Base-by-base conservation (phyloP, 1,140 invertebrate genomes). In the Lasioglossum albipes region DNA sequence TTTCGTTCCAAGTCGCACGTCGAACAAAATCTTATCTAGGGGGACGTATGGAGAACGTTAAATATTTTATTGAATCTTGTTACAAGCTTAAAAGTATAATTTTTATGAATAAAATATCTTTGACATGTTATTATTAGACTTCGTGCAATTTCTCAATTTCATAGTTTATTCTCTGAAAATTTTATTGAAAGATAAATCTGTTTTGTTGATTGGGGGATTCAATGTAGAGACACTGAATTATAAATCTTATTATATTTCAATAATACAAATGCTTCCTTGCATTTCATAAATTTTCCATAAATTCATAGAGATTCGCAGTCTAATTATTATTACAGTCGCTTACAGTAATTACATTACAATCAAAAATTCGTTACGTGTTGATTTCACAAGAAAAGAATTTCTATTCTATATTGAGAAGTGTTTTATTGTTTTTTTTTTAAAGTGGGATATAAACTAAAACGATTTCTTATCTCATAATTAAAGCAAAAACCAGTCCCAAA, bases 51-150 rank as follows among this genome's bases (percentile, higher is more conserved):
- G 45, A 68, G 7, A 27, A 42, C 7, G 13, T 27, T 27, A 22
- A 2, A 31, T 36, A 36, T 79, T 75, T 67, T 79, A 77, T 31
- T 69, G 42, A 41, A 22, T 59, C 36, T 64, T 18, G 36, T 69
- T 76, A 45, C n/a, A 69, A 76, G 41, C 66, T 54, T 22, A n/a
- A 52, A 54, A 20, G 18, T 59, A 67, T 16, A 76, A 7, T 7
- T 68, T 49, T n/a, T 41, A 20, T 2, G 10, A 36, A 49, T n/a
- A 71, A 62, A 62, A 71, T 2, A 36, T 22, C 22, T 45, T 62
- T 59, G 7, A 45, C 12, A 67, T 22, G 45, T 67, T 45, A 4
- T 6, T 41, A 42, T 42, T n/a, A 36, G 36, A 36, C 2, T 36
- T 36, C 3, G 36, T 36, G 36, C 5, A 3, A 36, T 36, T 36